These are phyloP conservation scores for Syrista parreyssii DNA, from an alignment of 2,888 invertebrate genomes.

Conservation along the genomic window DNA sequence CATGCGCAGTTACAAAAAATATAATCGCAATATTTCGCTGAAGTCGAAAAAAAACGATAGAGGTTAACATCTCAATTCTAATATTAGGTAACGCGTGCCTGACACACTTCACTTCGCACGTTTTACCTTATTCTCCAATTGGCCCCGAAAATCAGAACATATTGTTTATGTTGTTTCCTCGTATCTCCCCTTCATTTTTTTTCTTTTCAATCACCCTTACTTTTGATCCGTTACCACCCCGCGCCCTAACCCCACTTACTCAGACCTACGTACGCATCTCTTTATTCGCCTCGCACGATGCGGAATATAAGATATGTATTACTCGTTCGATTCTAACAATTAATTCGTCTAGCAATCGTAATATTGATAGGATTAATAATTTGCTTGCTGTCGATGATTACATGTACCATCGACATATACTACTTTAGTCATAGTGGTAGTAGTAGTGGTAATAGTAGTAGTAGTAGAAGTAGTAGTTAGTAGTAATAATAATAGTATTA, in stretches of 20 bases:
- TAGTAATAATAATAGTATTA: constrained; percentile 5
- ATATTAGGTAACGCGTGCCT: constrained; percentile 2
- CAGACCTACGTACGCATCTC: neutral
- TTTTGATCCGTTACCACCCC: neutral
- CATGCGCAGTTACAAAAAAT: neutral
- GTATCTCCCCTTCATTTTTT: constrained; percentile 16
- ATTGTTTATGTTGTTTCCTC: constrained; percentile 8
- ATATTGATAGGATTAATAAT: constrained; percentile 29
- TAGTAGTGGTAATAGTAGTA: no score
- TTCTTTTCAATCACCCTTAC: constrained; percentile 15
- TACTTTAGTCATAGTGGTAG: neutral
- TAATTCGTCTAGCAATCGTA: constrained; percentile 31
- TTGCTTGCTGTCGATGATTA: neutral
- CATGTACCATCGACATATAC: neutral
- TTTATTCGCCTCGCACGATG: neutral
- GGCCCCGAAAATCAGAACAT: constrained; percentile 59
- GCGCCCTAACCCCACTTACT: neutral
- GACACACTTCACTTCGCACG: constrained; percentile 8
- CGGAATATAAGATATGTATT: constrained; percentile 23
- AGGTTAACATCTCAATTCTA: neutral
- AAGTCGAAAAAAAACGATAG: neutral
- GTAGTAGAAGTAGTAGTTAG: neutral
- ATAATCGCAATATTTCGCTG: neutral
- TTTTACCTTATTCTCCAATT: constrained; percentile 45
- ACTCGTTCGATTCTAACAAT: constrained; percentile 24